Conservation (phyloP, 2,113 vertebrate genomes). For the Engraulis encrasicolus region DNA sequence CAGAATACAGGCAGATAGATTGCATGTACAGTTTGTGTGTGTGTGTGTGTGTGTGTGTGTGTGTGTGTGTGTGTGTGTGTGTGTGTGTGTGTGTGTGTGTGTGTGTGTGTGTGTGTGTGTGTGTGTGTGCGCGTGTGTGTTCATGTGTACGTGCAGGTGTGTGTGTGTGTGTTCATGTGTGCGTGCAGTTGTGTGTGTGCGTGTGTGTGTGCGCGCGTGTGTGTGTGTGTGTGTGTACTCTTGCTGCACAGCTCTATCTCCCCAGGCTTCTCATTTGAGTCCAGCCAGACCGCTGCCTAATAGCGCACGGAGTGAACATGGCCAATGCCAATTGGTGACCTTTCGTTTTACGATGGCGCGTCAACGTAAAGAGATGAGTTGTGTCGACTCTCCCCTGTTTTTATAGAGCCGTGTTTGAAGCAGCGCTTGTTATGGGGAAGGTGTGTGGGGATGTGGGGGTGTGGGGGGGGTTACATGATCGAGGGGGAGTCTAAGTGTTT, state of each 20-base stretch:
- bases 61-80: too few relatives aligned
- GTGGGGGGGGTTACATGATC: slow-evolving; percentile 22
- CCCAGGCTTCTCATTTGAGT: background rate
- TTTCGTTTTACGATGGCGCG: slow-evolving; percentile 32
- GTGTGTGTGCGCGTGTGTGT: too few relatives aligned
- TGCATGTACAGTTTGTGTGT: background rate
- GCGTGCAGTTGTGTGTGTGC: too few relatives aligned
- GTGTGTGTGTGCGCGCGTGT: background rate
- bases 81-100: too few relatives aligned
- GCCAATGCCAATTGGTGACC: slow-evolving; percentile 25
- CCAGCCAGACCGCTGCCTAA: slow-evolving; percentile 36
- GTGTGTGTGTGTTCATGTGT: too few relatives aligned
- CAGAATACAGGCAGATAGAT: background rate
- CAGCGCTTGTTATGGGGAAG: slow-evolving; percentile 35
- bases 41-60: background rate
- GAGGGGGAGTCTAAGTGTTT: too few relatives aligned
- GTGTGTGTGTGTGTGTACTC: background rate
- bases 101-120: too few relatives aligned
- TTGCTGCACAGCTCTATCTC: background rate
- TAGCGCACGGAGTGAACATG: slow-evolving; percentile 22
- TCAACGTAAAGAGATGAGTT: slow-evolving; percentile 29
- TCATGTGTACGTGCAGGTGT: too few relatives aligned
- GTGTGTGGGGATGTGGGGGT: too few relatives aligned
- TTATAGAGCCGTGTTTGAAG: slow-evolving; percentile 32
- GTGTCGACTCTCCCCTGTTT: background rate